A percentile compares a stretch with the other conserved stretches of the same genome.
These are phyloP conservation scores for Agriopis leucophaearia DNA, from an alignment of 2,888 invertebrate genomes.

Conservation along the genomic window DNA sequence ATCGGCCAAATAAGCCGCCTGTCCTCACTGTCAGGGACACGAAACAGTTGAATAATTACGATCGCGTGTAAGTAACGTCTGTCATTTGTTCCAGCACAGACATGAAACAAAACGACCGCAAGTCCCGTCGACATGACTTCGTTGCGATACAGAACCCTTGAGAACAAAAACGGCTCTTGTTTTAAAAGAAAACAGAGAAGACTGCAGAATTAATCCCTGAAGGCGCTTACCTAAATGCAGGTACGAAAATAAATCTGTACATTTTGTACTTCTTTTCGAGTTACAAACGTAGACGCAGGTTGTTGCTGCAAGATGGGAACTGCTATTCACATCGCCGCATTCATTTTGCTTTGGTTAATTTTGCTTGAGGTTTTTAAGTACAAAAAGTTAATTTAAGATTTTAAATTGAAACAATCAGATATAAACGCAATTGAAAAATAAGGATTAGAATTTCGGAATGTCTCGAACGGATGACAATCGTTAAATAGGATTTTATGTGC, in stretches of 20 bases:
- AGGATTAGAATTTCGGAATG: background rate
- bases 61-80: conserved; percentile 43
- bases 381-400: too few relatives aligned
- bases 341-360: background rate
- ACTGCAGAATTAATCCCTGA: conserved; percentile 43
- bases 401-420: background rate
- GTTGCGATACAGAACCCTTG: conserved; percentile 34
- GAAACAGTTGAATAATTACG: conserved; percentile 52
- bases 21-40: conserved; percentile 64
- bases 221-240: conserved; percentile 40
- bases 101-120: conserved; percentile 38
- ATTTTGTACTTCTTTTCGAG: conserved; percentile 35
- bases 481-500: conserved; percentile 22
- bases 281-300: conserved; percentile 40
- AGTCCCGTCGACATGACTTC: conserved; percentile 33
- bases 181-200: conserved; percentile 38
- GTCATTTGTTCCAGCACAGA: conserved; percentile 43
- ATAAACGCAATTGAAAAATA: background rate
- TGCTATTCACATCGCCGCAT: background rate
- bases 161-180: conserved; percentile 38
- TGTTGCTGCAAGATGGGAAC: conserved; percentile 24
- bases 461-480: conserved; percentile 13
- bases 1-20: conserved; percentile 40
- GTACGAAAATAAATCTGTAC: conserved; percentile 43
- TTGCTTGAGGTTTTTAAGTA: background rate